A percentile compares a stretch with the other conserved stretches of the same genome.
These are phyloP conservation scores for Thalassarche chlororhynchos DNA, from an alignment of 2,113 vertebrate genomes.

Conservation along the genomic window DNA sequence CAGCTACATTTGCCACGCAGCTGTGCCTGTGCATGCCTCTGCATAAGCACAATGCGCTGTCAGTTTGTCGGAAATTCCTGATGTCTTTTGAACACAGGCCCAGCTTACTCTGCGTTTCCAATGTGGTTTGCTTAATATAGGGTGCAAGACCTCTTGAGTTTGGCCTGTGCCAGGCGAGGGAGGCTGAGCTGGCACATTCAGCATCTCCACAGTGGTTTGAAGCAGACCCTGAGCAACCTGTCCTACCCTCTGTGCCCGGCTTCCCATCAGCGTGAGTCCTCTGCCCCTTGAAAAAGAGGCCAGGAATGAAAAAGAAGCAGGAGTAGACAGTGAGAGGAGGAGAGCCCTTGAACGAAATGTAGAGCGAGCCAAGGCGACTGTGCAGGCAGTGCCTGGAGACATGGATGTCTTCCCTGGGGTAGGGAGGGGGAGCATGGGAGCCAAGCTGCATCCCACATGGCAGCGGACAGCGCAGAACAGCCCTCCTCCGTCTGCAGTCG, in stretches of 20 bases:
- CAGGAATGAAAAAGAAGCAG: neutral
- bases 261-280: no score
- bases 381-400: neutral
- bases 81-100: neutral
- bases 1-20: neutral
- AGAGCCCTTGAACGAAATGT: neutral
- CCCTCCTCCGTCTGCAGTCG: accelerated
- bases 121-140: accelerated
- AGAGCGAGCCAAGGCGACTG: accelerated
- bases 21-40: neutral
- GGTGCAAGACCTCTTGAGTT: neutral
- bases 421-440: accelerated
- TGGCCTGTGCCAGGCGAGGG: neutral
- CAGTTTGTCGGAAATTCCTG: no score
- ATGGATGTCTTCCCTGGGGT: accelerated
- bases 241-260: neutral
- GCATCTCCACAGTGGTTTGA: neutral
- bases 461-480: neutral
- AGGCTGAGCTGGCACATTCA: neutral
- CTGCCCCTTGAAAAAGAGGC: neutral
- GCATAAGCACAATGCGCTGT: neutral
- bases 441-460: neutral
- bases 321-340: neutral
- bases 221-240: neutral
- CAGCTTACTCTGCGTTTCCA: neutral